phyloP scores from a whole-genome alignment of 2,797 vertebrate species.

The Corythornis leucogaster region DNA sequence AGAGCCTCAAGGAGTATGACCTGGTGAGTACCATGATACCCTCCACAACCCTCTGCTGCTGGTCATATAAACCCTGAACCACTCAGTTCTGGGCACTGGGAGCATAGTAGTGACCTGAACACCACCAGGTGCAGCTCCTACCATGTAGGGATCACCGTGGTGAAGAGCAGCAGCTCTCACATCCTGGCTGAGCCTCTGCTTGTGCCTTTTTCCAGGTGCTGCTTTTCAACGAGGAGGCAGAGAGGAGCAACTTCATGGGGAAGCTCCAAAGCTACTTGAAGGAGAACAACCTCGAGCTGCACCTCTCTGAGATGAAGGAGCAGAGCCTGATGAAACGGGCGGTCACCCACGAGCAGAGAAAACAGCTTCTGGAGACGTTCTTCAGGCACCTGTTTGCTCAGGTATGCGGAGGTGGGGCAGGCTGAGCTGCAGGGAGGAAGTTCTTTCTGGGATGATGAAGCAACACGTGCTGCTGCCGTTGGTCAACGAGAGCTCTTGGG shows the following conservation, averaged over 20 bases:
- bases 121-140: not conserved
- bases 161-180: not conserved
- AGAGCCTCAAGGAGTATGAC: constrained; percentile 92
- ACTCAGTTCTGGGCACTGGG: not conserved
- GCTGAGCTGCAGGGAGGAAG: not conserved
- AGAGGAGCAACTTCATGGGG: constrained; percentile 80
- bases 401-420: constrained; percentile 73
- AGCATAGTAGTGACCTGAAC: not conserved
- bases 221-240: constrained; percentile 84
- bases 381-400: constrained; percentile 93
- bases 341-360: constrained; percentile 89
- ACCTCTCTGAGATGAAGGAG: constrained; percentile 81
- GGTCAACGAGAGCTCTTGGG: not conserved
- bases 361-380: constrained; percentile 91
- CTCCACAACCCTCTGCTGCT: not conserved
- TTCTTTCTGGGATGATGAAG: not conserved
- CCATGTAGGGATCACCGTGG: fast-evolving
- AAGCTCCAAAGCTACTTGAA: constrained; percentile 73
- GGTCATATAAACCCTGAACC: not conserved
- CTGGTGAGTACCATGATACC: constrained; percentile 77
- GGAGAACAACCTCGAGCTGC: constrained; percentile 59
- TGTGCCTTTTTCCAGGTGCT: constrained; percentile 84
- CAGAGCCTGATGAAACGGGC: constrained; percentile 85
- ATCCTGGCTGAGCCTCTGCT: not conserved
- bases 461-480: not conserved